Base-by-base conservation (phyloP, 2,113 vertebrate species). In the Piaya cayana region DNA sequence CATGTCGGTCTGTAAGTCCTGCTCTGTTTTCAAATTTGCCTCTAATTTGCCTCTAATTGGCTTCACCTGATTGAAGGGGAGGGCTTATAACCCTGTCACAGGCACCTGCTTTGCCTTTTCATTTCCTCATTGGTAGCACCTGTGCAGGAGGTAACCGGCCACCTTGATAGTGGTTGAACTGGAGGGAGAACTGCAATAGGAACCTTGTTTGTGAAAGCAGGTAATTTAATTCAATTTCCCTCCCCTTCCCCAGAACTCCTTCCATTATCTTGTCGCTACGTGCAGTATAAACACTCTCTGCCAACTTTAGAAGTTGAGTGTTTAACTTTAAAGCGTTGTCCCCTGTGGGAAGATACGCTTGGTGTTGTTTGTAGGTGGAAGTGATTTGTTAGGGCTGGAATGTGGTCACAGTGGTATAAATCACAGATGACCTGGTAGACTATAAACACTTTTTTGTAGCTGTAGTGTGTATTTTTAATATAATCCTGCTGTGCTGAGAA, bases 351-450 rank as follows among this genome's bases (percentile, higher is more conserved):
- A 91, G 82, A 55, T 65, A 36, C 43, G 17, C n/a, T 82, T 50
- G 62, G 37, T 87, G 43, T 9, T 92, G 80, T 63, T 94, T 92
- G 82, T 74, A 81, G 86, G 81, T 82, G 71, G 58, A 87, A 87
- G 59, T 82, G 74, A 86, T 93, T 89, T 95, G 58, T 87, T 89
- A 15, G 42, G 50, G 59, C 30, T 89, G 63, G 80, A 67, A 22
- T 15, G 79, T 86, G 75, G 67, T 63, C 81, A 62, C 77, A 85
- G 77, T 32, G 71, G 34, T 84, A 58, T 82, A 87, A 93, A 65
- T 92, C 78, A 91, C 30, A 88, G 60, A 21, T n/a, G 87, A 89
- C 27, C 70, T 79, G 58, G 17, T 72, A 69, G 69, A 65, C 65
- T 42, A 78, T 67, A 62, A 94, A 34, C 32, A 45, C 27, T 34